Evolutionary conservation across 2,888 invertebrate genomes (phyloP).

Genomic region (Luperina testacea): DNA sequence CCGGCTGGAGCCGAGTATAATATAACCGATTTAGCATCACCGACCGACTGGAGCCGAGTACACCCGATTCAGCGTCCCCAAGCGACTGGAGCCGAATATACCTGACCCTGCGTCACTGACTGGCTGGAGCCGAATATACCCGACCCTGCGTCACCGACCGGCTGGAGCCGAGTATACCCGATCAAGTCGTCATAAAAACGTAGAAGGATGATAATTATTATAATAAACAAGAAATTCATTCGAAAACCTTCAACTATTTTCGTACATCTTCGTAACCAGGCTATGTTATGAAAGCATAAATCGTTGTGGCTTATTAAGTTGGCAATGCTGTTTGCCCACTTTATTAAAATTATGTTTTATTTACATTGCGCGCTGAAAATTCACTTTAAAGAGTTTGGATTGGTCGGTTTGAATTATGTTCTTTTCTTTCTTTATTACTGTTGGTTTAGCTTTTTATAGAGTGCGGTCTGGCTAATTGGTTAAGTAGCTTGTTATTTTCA

Average conservation of each 20-base stretch:
- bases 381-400: conserved; percentile 32
- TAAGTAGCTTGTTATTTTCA: no score
- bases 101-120: no score
- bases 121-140: not conserved
- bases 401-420: conserved; percentile 23
- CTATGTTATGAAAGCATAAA: conserved; percentile 68
- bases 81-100: not conserved
- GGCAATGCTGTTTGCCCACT: conserved; percentile 62
- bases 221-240: not conserved
- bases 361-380: conserved; percentile 51
- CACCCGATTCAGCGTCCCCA: not conserved
- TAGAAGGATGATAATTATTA: no score
- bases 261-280: conserved; percentile 48
- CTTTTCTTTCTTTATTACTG: not conserved
- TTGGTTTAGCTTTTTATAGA: not conserved
- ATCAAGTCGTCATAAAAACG: not conserved
- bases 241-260: conserved; percentile 25
- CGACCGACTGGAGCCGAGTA: not conserved
- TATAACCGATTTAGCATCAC: not conserved
- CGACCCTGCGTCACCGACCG: not conserved
- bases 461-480: no score
- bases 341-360: conserved; percentile 68
- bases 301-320: conserved; percentile 52
- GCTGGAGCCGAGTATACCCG: not conserved
- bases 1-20: no score